Base-by-base conservation (phyloP, 2,113 vertebrate species). In the Rhea americana region DNA sequence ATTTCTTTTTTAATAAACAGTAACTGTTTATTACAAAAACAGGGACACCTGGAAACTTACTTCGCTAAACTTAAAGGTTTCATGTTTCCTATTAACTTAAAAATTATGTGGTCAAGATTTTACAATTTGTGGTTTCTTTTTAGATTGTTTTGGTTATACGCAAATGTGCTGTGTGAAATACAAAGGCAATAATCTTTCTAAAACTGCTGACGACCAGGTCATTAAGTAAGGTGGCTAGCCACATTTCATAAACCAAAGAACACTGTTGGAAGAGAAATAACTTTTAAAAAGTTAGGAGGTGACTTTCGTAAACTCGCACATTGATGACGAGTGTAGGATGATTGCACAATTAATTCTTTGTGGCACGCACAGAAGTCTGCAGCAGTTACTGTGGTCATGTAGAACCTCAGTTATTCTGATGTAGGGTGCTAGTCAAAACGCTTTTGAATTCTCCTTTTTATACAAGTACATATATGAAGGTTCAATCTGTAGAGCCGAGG, bases 331-430 rank as follows among this genome's bases (percentile, higher is more conserved):
- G 93, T 10, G 67, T 41, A 79, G 84, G 93, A 96, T 77, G 95
- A 91, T 85, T 93, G 91, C 93, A 96, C 94, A 96, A 96, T 95
- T 95, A 95, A 94, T 95, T 93, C 93, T 93, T 96, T 97, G 94
- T 94, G 87, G 89, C 88, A 91, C 1, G 0, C 75, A 85, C 21
- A 90, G 90, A 82, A 94, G 88, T 87, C 84, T 85, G 83, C 81
- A 90, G 94, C 70, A 70, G 0, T 91, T 91, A 88, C 51, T 65
- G 47, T 25, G 76, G 70, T 67, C 1, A 0, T 68, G 81, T 51
- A 93, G 89, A 90, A 91, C 92, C 94, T 81, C 82, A 90, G 74
- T 48, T 79, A 79, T 79, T 93, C 81, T 91, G 88, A 94, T 90
- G 80, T 77, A 79, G 88, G 63, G 62, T 58, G 62, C 92, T 48